These are phyloP conservation scores for Epinephelus malabaricus DNA, from an alignment of 2,797 vertebrate species.

Conservation along the genomic window DNA sequence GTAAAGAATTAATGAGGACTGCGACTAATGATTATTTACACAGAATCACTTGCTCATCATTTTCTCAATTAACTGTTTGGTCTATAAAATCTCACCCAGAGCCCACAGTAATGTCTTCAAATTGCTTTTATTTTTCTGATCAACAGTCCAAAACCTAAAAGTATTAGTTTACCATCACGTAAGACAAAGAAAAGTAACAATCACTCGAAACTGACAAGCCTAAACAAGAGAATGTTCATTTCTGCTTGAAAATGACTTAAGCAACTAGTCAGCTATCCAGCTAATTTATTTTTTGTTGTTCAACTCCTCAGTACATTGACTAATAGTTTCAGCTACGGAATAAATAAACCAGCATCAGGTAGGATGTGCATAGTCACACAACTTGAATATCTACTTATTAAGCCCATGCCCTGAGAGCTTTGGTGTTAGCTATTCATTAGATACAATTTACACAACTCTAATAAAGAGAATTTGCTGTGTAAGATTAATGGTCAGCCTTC, in stretches of 20 bases:
- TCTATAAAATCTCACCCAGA: not conserved
- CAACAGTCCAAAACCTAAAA: not conserved
- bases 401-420: not conserved
- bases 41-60: not conserved
- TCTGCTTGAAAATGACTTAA: not conserved
- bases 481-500: slow-evolving; percentile 9
- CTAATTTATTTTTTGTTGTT: slow-evolving; percentile 5
- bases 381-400: not conserved
- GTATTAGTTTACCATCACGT: not conserved
- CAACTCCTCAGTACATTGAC: not conserved
- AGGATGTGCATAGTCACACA: not conserved
- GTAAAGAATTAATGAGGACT: not conserved
- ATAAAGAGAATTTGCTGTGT: slow-evolving; percentile 2
- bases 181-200: not conserved
- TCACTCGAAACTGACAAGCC: not conserved
- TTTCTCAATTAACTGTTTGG: not conserved
- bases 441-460: slow-evolving; percentile 1
- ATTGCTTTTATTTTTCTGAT: no score
- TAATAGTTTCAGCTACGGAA: slow-evolving; percentile 6
- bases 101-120: not conserved
- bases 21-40: not conserved
- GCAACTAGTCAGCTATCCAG: not conserved
- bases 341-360: slow-evolving; percentile 3
- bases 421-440: not conserved
- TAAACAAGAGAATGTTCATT: not conserved